A percentile compares a stretch with the other conserved stretches of the same genome.
These are phyloP conservation scores for Sardinella longiceps DNA, from an alignment of 2,797 vertebrate species.

Conservation along the genomic window DNA sequence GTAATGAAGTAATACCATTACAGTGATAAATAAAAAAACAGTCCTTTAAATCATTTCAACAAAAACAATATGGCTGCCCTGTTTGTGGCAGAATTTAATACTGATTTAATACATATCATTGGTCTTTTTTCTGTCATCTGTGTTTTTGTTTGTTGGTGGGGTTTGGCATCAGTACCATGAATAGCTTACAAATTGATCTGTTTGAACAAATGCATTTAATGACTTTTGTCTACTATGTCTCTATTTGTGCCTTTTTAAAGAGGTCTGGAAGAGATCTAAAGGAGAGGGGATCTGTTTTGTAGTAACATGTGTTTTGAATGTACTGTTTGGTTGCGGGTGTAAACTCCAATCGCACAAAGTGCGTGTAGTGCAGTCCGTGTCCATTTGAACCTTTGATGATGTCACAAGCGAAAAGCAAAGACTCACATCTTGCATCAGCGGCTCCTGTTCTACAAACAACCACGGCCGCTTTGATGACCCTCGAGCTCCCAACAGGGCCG, in stretches of 20 bases:
- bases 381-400: neutral
- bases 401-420: neutral
- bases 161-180: neutral
- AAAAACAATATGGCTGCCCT: neutral
- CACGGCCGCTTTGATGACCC: neutral
- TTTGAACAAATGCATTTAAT: neutral
- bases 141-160: no score
- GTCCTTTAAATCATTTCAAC: neutral
- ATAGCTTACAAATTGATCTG: neutral
- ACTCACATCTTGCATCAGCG: neutral
- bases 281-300: neutral
- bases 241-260: neutral
- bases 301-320: conserved; percentile 7
- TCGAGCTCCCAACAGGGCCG: neutral
- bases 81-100: neutral
- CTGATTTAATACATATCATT: neutral
- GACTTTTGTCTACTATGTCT: neutral
- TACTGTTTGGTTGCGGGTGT: neutral
- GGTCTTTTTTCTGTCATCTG: neutral
- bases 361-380: neutral
- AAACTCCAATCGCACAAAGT: neutral
- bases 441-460: neutral
- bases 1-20: neutral
- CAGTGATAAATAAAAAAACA: neutral
- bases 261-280: neutral